A percentile compares a stretch with the other conserved stretches of the same genome.
phyloP scores from a whole-genome alignment of 2,888 invertebrate species.

The Balanococcus diminutus region DNA sequence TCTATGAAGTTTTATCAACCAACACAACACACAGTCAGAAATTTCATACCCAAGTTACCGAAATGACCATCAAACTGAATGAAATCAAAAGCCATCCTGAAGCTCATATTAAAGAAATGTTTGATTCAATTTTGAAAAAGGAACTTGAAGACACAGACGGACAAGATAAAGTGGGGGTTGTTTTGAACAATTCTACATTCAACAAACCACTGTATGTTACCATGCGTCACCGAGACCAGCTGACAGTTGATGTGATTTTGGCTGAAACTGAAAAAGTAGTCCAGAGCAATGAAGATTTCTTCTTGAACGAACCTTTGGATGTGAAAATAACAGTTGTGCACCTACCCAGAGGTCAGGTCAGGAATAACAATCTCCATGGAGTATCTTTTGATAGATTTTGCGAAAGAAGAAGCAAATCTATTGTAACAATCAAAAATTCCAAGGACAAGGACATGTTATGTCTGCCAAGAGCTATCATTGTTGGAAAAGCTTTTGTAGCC shows the following conservation, averaged over 20 bases:
- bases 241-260: not conserved
- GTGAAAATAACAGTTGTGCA: not conserved
- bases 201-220: too few relatives aligned
- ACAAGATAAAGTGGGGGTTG: too few relatives aligned
- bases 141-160: too few relatives aligned
- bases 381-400: not conserved
- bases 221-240: not conserved
- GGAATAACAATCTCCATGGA: too few relatives aligned
- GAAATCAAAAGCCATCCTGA: too few relatives aligned
- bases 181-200: too few relatives aligned
- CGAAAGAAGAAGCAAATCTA: not conserved
- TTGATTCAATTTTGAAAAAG: too few relatives aligned
- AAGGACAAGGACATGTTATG: not conserved
- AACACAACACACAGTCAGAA: too few relatives aligned
- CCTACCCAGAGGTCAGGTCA: not conserved
- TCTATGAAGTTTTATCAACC: too few relatives aligned
- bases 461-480: not conserved
- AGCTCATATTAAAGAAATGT: too few relatives aligned
- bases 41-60: too few relatives aligned
- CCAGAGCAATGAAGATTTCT: not conserved
- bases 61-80: too few relatives aligned
- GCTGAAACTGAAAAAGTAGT: not conserved
- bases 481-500: not conserved
- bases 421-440: not conserved
- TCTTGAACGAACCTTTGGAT: not conserved